Evolutionary conservation across 2,113 vertebrate genomes (phyloP), one percentile per base, ranked within the genome.

Genomic region (Tragelaphus imberbis): DNA sequence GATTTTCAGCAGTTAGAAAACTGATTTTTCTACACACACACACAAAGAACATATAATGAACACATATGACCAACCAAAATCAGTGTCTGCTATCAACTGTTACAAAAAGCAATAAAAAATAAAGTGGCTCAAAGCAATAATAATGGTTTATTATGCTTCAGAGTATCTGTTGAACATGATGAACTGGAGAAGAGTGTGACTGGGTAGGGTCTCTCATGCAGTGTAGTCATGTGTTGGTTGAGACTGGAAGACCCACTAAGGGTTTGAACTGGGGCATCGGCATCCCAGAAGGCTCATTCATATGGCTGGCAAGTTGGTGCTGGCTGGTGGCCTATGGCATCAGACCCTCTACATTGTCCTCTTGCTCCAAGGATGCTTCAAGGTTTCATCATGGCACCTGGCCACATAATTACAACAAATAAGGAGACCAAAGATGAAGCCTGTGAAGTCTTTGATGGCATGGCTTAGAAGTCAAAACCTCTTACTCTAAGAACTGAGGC

Each of bases 341-440:
- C 59, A 28, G 17, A 1, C 16, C n/a, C 5, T 47, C 23, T 58
- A 82, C 0, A 8, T 3, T 3, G 15, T 4, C 14, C 4, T 56
- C 36, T 79, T 3, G 4, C 25, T 63, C 49, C 47, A 25, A 23
- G n/a, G 44, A 6, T 56, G 21, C 23, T 75, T 87, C 25, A 65
- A 51, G 5, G 40, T 16, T 3, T 49, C 3, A 1, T 28, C 33
- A 92, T 8, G 71, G 36, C 4, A 27, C 27, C 15, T 84, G 17
- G 30, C 33, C 28, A 30, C 9, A 7, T 21, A 36, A 71, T 12
- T 13, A 25, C 23, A 84, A 59, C 9, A 92, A 92, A 15, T 11
- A 17, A 75, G 65, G 5, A 71, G 7, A 56, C 19, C 28, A 82
- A 47, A 47, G n/a, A 63, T 6, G 33, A 28, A 86, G 14, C 6